Conservation (phyloP, 2,888 invertebrate genomes). For the Epinotia ramella region DNA sequence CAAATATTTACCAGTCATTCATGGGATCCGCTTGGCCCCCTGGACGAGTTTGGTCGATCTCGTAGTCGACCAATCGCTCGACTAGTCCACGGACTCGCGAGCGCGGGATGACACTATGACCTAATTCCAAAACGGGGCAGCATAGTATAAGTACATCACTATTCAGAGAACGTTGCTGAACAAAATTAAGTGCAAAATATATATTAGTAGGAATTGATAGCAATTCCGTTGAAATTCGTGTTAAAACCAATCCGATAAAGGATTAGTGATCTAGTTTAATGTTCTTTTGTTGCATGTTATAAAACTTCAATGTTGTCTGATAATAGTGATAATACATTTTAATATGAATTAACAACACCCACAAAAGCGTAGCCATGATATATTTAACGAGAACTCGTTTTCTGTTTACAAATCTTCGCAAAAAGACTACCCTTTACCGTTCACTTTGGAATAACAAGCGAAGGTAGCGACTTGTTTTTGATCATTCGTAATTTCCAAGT, state of each 20-base stretch:
- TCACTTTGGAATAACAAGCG: slow-evolving; percentile 14
- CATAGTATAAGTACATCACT: slow-evolving; percentile 18
- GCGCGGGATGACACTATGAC: slow-evolving; percentile 72
- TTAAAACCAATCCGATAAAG: not conserved
- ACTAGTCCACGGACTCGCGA: slow-evolving; percentile 58
- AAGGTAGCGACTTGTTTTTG: slow-evolving; percentile 1
- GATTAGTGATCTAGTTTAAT: not conserved
- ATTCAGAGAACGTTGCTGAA: slow-evolving; percentile 22
- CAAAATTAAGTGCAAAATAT: slow-evolving; percentile 29
- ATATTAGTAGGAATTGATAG: not conserved
- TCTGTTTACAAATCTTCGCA: slow-evolving; percentile 32
- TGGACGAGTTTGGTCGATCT: slow-evolving; percentile 47
- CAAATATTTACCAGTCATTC: slow-evolving; percentile 45
- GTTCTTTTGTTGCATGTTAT: not conserved
- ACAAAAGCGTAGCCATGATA: slow-evolving; percentile 4
- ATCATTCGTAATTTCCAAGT: not conserved
- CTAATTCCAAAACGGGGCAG: slow-evolving; percentile 54
- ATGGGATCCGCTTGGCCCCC: slow-evolving; percentile 49
- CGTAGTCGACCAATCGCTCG: slow-evolving; percentile 56
- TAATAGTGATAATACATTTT: not conserved
- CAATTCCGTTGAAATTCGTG: not conserved
- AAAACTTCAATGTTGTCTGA: not conserved
- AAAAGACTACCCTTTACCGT: slow-evolving; percentile 12
- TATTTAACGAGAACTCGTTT: slow-evolving; percentile 19
- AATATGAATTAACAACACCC: not conserved